Base-by-base conservation (phyloP, 1,140 invertebrate species). In the Trachelipus rathkii region DNA sequence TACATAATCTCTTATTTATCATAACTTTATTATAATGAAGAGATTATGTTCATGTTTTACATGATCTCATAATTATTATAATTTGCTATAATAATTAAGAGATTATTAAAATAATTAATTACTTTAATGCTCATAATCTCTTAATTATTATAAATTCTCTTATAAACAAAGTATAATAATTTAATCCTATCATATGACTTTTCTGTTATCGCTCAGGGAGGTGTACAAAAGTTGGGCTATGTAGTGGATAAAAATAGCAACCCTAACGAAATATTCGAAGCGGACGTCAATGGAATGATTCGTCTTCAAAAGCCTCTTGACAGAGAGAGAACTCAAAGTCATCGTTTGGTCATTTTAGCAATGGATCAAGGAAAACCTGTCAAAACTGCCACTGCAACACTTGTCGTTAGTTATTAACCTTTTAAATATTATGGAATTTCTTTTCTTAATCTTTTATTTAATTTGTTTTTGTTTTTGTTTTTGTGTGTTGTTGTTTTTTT, bases 301-400 rank as follows among this genome's bases (percentile, higher is more conserved):
- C 93, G 92, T 53, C 96, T 83, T 70, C 76, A 80, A 43, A 66
- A 82, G 50, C 68, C 50, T 44, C 74, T 83, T 19, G 94, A 96
- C 84, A 87, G 95, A 77, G 93, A 96, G 86, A 92, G 95, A 81
- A 94, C 92, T 0, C 93, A 94, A 0, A 86, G 94, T 69, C 95
- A 96, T 89, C 93, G 95, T 87, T 92, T 97, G 1, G 95, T 95
- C 88, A 96, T 97, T 80, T 87, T 97, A 80, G 95, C 95, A 0
- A 95, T 96, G 83, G 95, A 97, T 84, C 94, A 97, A 85, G 95
- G 95, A 19, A 90, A 93, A n/a, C 96, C 95, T 7, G 91, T 95
- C 0, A 93, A 94, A 86, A 98, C 95, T 3, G 95, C 96, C 4
- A 97, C 95, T 0, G 96, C 95, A 0, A 98, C 95, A 0, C 86